phyloP scores from a whole-genome alignment of 2,888 invertebrate genomes.

The Cancer borealis region DNA sequence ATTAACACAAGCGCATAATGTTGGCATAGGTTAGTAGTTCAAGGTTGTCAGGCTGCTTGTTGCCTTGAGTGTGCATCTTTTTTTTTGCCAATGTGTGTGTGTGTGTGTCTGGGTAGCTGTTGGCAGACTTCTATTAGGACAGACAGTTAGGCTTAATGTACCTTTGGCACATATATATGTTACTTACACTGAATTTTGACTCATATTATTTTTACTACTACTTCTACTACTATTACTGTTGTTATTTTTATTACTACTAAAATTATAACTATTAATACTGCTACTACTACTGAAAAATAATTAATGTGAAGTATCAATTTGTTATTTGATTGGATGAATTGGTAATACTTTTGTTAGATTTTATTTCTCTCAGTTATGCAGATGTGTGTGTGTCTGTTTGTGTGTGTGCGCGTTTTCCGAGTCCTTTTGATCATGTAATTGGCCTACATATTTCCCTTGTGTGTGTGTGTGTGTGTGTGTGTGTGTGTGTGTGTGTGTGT shows the following conservation, averaged over 20 bases:
- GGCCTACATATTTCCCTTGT: background rate
- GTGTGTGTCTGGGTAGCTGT: background rate
- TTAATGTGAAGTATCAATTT: no score
- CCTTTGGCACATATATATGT: background rate
- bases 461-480: conserved; percentile 27
- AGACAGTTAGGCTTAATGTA: background rate
- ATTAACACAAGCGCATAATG: background rate
- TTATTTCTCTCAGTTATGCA: no score
- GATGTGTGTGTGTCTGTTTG: no score
- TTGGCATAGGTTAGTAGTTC: background rate
- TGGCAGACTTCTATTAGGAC: background rate
- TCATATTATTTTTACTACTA: background rate
- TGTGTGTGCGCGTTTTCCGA: no score
- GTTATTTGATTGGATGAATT: no score
- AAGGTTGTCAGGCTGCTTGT: background rate
- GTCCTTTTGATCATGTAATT: no score
- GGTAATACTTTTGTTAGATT: no score
- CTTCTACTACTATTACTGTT: no score
- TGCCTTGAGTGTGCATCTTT: background rate
- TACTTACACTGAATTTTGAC: background rate
- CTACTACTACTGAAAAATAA: no score
- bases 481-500: conserved; percentile 25
- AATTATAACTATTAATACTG: no score
- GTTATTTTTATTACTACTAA: no score
- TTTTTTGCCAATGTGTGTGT: conserved; percentile 12